phyloP scores from a whole-genome alignment of 2,888 invertebrate species.

The Nudaria mundana region DNA sequence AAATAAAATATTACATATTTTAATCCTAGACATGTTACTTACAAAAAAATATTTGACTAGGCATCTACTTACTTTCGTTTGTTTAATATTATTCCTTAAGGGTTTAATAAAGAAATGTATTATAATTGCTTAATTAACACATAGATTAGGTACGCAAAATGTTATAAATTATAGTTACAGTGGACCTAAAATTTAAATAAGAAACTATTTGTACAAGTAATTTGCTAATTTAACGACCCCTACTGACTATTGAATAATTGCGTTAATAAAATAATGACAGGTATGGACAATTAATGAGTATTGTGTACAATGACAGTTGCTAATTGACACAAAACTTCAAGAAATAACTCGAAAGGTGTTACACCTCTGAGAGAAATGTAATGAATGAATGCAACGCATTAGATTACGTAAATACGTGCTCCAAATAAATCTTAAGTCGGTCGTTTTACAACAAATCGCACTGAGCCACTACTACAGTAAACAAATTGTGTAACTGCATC shows the following conservation, averaged over 20 bases:
- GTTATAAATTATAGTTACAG: neutral
- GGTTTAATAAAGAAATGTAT: no score
- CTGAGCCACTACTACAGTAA: conserved; percentile 34
- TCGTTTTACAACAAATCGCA: conserved; percentile 24
- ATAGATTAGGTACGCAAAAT: neutral
- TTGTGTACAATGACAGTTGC: no score
- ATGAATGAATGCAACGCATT: neutral
- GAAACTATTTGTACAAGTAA: no score
- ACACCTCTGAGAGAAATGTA: neutral
- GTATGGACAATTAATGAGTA: no score
- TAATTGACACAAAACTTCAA: neutral
- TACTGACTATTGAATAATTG: neutral
- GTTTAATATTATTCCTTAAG: no score
- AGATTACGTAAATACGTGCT: conserved; percentile 4
- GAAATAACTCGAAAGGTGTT: neutral
- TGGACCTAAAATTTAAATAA: neutral
- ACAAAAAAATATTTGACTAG: no score
- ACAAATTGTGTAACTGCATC: conserved; percentile 50
- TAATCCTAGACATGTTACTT: no score
- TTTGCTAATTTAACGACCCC: neutral
- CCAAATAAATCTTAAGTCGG: conserved; percentile 13
- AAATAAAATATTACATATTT: no score
- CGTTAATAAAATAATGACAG: no score
- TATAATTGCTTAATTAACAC: no score
- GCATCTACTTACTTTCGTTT: no score